Base-by-base conservation (phyloP, 2,797 vertebrate species). In the Esox lucius region DNA sequence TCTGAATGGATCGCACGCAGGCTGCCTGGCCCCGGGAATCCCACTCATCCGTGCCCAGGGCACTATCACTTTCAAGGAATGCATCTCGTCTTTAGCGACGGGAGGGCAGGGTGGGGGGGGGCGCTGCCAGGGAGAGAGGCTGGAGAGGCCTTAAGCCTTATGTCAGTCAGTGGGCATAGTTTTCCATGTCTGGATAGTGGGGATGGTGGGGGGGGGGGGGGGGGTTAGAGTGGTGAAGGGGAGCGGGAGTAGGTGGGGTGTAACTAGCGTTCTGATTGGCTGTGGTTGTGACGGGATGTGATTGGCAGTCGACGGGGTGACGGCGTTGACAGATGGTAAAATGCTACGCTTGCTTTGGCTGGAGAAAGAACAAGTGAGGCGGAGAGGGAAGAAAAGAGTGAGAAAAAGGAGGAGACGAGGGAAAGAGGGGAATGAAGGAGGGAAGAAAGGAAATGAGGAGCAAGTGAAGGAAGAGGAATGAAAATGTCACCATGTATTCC, bases 291-390 rank as follows among this genome's bases (percentile, higher is more conserved):
- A 77, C 73, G 64, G 78, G 75, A 81, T 78, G 82, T 84, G 84
- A 91, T 84, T 83, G 87, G 91, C 89, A 88, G 90, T 81, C 83
- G 79, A 81, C 53, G 4, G 78, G 78, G 78, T 67, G 79, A 79
- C 70, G 81, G 83, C 80, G 84, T 85, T 90, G 92, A 94, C 93
- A 93, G 92, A 92, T 93, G 92, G 91, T 78, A 87, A 91, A 92
- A 87, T 87, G 88, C 80, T 84, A 73, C 71, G 80, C 81, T 90
- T 79, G 86, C 86, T 87, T 86, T 84, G 83, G 84, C 84, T 72
- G 76, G 83, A 83, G 3, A 42, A 15, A 17, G 68, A 48, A 12
- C 1, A n/a, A 68, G 17, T 11, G 39, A 24, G n/a, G 12, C n/a
- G n/a, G 39, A 17, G n/a, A 48, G 1, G 28, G 65, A 39, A 35